A percentile compares a stretch with the other conserved stretches of the same genome.
These are phyloP conservation scores for Chitala chitala DNA, from an alignment of 2,113 vertebrate species.

Conservation along the genomic window DNA sequence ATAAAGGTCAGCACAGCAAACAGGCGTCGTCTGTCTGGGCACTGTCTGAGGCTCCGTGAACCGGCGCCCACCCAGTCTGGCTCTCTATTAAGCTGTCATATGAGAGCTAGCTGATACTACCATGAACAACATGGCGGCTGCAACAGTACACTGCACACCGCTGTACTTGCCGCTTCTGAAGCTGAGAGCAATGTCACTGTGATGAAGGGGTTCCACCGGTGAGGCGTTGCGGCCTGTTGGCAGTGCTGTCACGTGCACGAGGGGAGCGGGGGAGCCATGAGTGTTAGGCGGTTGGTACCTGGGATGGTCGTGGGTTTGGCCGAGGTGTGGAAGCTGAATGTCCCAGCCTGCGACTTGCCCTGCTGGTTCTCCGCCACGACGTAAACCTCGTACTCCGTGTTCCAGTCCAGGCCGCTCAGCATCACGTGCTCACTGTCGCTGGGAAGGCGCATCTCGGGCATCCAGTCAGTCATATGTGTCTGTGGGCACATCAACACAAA, in stretches of 20 bases:
- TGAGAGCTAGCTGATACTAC: too few relatives aligned
- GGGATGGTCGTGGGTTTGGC: conserved; percentile 83
- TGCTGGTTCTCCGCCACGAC: conserved; percentile 90
- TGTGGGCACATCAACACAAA: conserved; percentile 37
- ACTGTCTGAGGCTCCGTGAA: too few relatives aligned
- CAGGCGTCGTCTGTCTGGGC: too few relatives aligned
- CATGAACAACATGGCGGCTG: too few relatives aligned
- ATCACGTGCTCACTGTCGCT: conserved; percentile 71
- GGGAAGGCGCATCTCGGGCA: conserved; percentile 82
- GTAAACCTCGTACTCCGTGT: conserved; percentile 85
- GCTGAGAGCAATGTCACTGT: neutral
- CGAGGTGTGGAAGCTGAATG: conserved; percentile 73
- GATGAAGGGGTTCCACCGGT: neutral
- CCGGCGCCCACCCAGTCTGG: too few relatives aligned
- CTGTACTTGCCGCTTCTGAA: neutral
- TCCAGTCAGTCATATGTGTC: conserved; percentile 82
- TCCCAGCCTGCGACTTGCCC: conserved; percentile 78
- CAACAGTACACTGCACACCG: neutral
- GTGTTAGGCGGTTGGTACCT: conserved; percentile 66
- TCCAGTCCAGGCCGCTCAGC: conserved; percentile 86
- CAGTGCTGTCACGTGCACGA: neutral
- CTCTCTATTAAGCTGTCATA: too few relatives aligned
- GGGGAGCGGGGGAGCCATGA: neutral
- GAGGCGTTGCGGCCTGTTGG: conserved; percentile 5
- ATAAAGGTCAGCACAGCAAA: too few relatives aligned